These are phyloP conservation scores for Bugulina stolonifera DNA, from an alignment of 2,888 invertebrate genomes.

Conservation along the genomic window DNA sequence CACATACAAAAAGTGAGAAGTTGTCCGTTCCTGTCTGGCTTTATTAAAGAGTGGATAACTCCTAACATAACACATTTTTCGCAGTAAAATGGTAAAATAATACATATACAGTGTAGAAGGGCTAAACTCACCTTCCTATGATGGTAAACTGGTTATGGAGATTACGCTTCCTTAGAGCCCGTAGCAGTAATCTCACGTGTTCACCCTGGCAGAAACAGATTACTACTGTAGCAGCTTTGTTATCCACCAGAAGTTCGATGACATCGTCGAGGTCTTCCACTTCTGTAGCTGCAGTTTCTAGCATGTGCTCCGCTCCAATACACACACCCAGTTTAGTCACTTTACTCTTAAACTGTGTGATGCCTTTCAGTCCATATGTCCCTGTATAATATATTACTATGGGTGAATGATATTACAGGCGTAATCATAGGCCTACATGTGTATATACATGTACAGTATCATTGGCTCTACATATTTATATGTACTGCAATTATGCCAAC, in stretches of 20 bases:
- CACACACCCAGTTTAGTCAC: constrained; percentile 66
- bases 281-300: constrained; percentile 60
- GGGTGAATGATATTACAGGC: no score
- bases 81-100: neutral
- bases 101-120: neutral
- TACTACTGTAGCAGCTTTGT: constrained; percentile 59
- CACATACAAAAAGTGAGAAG: no score
- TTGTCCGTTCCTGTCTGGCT: no score
- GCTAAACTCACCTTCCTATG: constrained; percentile 60
- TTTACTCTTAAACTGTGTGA: constrained; percentile 67
- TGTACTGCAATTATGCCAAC: no score
- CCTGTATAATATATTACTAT: no score
- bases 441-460: no score
- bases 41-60: no score
- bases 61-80: no score
- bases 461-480: no score
- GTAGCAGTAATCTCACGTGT: constrained; percentile 64
- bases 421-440: no score
- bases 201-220: constrained; percentile 75
- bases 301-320: constrained; percentile 65
- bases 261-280: constrained; percentile 56
- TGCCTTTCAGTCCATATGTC: constrained; percentile 71
- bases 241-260: constrained; percentile 25
- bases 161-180: constrained; percentile 60
- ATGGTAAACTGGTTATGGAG: constrained; percentile 61